Percentiles rank a stretch among this genome's conserved stretches.
Evolutionary conservation across 1,140 invertebrate genomes (phyloP).

Genomic region (Euschistus heros): DNA sequence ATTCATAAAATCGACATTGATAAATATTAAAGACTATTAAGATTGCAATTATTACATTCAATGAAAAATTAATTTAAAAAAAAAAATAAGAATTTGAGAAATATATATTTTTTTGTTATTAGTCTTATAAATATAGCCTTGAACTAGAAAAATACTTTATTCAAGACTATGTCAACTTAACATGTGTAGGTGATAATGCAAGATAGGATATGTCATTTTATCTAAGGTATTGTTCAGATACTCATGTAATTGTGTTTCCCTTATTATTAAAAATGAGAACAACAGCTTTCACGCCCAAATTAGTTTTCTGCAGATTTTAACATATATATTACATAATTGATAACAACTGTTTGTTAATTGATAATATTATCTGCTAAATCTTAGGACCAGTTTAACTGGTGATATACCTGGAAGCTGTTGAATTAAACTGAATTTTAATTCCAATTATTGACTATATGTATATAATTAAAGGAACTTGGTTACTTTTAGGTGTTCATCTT

Average conservation of each 20-base stretch:
- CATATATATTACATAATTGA: slow-evolving; percentile 24
- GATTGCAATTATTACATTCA: no score
- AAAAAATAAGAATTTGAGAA: no score
- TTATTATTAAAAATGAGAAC: no score
- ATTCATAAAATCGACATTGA: no score
- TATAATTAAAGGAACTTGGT: not conserved
- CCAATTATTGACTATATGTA: not conserved
- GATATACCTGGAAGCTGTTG: no score
- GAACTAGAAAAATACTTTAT: not conserved
- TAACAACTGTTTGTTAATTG: slow-evolving; percentile 28
- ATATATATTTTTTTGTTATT: not conserved
- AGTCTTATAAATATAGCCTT: not conserved
- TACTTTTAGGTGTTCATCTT: not conserved
- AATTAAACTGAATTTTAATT: not conserved
- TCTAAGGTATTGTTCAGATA: no score
- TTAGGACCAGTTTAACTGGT: not conserved
- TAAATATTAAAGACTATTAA: no score
- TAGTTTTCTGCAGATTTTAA: not conserved
- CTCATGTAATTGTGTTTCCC: no score
- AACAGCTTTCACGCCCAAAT: no score
- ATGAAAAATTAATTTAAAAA: no score
- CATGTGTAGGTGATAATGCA: slow-evolving; percentile 12
- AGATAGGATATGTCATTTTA: slow-evolving; percentile 11
- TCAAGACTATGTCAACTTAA: slow-evolving; percentile 3
- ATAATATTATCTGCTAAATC: slow-evolving; percentile 27